Percentiles rank a stretch among this genome's conserved stretches.
These are phyloP conservation scores for Tonatia bakeri DNA, from an alignment of 2,113 vertebrate species.

Conservation along the genomic window DNA sequence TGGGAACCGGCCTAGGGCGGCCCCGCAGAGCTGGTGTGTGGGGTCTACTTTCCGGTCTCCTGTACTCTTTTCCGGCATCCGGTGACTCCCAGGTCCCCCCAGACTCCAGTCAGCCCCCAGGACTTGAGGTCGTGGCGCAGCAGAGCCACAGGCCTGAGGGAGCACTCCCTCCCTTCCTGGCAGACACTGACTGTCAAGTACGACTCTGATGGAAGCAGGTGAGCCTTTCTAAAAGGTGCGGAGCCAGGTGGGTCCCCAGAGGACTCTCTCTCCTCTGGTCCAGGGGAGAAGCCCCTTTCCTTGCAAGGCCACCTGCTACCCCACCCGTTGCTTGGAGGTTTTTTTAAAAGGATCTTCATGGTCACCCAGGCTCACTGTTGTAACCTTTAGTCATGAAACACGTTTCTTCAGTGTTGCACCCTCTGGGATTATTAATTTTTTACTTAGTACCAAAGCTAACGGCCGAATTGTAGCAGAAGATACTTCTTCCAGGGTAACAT, in stretches of 20 bases:
- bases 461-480: background rate
- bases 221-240: background rate
- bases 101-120: background rate
- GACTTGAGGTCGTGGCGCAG: too few relatives aligned
- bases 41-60: background rate
- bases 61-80: background rate
- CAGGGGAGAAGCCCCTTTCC: background rate
- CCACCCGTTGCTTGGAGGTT: background rate
- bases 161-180: background rate
- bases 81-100: background rate
- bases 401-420: background rate
- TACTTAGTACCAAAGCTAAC: background rate
- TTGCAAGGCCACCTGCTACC: background rate
- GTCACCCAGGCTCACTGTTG: background rate
- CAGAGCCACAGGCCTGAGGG: background rate
- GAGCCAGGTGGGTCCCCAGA: background rate
- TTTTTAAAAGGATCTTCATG: background rate
- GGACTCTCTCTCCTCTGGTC: background rate
- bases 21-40: accelerated
- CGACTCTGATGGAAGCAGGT: background rate
- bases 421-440: background rate
- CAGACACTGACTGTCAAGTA: background rate
- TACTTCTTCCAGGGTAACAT: background rate
- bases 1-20: background rate
- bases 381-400: background rate